Evolutionary conservation across 1,140 invertebrate species (phyloP).

Genomic region (Acyrthosiphon pisum): DNA sequence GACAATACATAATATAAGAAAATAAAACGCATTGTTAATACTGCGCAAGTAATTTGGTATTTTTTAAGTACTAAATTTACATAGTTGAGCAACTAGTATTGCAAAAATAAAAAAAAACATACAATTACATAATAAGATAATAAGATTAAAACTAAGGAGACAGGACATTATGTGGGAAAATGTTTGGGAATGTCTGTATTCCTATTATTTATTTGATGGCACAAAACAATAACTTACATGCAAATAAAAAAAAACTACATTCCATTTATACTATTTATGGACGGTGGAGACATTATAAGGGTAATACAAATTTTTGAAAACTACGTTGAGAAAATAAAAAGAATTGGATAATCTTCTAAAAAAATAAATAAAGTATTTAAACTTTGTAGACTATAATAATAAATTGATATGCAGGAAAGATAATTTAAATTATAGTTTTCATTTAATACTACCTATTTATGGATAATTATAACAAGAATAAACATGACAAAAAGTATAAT

Average conservation of each 20-base stretch:
- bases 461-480: constrained; percentile 7
- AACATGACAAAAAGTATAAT: neutral
- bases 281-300: neutral
- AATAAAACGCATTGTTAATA: constrained; percentile 26
- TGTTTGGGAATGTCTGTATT: neutral
- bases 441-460: neutral
- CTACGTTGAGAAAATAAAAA: neutral
- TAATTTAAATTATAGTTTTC: neutral
- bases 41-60: neutral
- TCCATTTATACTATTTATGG: constrained; percentile 7
- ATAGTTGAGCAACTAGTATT: neutral
- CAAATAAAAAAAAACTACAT: neutral
- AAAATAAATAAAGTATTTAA: neutral
- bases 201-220: constrained; percentile 6
- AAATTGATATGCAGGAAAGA: neutral
- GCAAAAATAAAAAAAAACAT: neutral
- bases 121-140: neutral
- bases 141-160: neutral
- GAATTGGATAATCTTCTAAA: neutral
- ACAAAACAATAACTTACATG: neutral
- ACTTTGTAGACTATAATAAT: neutral
- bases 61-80: neutral
- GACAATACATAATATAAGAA: constrained; percentile 6
- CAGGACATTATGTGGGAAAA: neutral
- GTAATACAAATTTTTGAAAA: neutral